A percentile compares a stretch with the other conserved stretches of the same genome.
phyloP scores from a whole-genome alignment of 2,113 vertebrate species.

The Chloroceryle aenea region DNA sequence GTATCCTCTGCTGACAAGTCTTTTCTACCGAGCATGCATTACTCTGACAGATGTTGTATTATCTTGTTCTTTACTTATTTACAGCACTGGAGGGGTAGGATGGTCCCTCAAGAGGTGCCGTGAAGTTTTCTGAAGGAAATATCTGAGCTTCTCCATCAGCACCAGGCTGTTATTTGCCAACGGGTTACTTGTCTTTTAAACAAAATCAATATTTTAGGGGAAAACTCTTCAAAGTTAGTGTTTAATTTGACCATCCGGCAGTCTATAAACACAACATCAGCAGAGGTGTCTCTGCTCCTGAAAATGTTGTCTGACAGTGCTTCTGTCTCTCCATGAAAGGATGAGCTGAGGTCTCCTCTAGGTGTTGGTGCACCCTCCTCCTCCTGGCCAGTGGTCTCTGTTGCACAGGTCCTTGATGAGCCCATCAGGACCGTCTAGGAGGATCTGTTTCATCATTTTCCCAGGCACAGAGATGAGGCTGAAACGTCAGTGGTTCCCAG shows the following conservation, averaged over 20 bases:
- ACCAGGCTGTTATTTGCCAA: background rate
- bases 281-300: background rate
- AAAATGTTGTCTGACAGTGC: background rate
- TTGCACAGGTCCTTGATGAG: background rate
- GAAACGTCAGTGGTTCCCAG: background rate
- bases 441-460: background rate
- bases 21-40: constrained; percentile 46
- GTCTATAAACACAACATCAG: background rate
- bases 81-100: constrained; percentile 34
- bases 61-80: constrained; percentile 46
- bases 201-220: background rate
- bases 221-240: constrained; percentile 24
- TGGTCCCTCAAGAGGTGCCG: background rate
- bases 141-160: background rate
- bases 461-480: background rate
- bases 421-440: background rate
- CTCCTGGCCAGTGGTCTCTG: background rate
- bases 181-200: background rate
- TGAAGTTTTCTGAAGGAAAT: background rate
- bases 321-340: background rate
- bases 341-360: background rate
- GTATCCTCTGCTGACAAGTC: background rate
- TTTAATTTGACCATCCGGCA: background rate
- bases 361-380: background rate
- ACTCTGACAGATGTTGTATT: constrained; percentile 41